Conservation (phyloP, 2,797 vertebrate genomes). For the Loriculus beryllinus region DNA sequence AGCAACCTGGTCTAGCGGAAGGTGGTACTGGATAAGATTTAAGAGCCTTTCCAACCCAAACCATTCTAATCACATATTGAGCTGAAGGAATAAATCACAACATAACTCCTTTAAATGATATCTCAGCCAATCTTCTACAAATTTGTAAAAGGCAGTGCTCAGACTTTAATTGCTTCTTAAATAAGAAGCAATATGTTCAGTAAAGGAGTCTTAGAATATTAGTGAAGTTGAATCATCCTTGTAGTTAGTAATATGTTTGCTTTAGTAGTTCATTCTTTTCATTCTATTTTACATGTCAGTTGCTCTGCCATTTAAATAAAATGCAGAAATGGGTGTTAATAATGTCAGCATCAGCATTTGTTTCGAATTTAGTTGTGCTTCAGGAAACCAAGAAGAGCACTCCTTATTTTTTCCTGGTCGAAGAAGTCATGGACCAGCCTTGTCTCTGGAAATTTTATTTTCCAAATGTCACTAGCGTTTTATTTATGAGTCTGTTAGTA, state of each 20-base stretch:
- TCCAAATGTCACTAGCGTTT: background rate
- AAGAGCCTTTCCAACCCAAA: background rate
- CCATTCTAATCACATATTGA: background rate
- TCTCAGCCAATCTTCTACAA: background rate
- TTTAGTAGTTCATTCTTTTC: background rate
- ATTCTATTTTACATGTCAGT: slow-evolving; percentile 5
- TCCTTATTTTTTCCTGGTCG: slow-evolving; percentile 10
- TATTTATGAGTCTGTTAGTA: background rate
- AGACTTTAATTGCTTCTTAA: background rate
- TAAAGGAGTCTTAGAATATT: background rate
- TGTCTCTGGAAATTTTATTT: slow-evolving; percentile 26
- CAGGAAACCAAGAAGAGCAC: background rate
- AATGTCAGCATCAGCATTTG: slow-evolving; percentile 29
- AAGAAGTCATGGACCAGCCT: slow-evolving; percentile 15
- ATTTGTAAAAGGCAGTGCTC: background rate
- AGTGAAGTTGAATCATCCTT: background rate
- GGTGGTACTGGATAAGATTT: background rate
- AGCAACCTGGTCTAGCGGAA: background rate
- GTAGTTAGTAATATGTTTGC: background rate
- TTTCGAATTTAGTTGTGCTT: slow-evolving; percentile 33
- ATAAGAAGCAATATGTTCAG: background rate
- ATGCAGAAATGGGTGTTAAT: background rate
- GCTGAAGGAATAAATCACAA: background rate
- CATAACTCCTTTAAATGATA: background rate
- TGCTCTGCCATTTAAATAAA: slow-evolving; percentile 36